Conservation (phyloP, 2,888 invertebrate species). For the Hypomecis atomaria region DNA sequence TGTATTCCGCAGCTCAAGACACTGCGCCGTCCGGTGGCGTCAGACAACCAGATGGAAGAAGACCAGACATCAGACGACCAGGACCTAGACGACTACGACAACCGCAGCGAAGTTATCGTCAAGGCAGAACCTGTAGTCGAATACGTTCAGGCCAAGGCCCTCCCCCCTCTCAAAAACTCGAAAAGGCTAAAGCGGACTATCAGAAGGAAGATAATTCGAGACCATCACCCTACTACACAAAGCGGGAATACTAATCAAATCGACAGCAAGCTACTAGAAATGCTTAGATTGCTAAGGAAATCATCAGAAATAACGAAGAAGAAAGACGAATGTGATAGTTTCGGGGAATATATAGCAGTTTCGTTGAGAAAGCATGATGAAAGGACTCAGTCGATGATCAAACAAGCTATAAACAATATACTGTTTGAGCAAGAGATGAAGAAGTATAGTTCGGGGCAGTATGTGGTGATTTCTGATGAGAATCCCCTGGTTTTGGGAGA, state of each 20-base stretch:
- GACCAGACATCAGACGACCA: constrained; percentile 28
- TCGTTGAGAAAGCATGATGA: constrained; percentile 76
- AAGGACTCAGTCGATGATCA: constrained; percentile 74
- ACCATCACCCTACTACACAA: constrained; percentile 34
- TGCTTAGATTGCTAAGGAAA: constrained; percentile 54
- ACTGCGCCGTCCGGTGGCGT: not conserved
- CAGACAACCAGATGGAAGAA: constrained; percentile 16
- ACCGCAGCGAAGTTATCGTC: constrained; percentile 50
- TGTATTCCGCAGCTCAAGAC: constrained; percentile 1
- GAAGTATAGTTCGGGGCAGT: constrained; percentile 62
- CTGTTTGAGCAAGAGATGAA: constrained; percentile 80
- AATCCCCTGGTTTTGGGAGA: constrained; percentile 66
- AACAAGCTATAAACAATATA: constrained; percentile 78
- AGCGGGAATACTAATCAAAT: constrained; percentile 42
- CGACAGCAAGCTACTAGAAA: constrained; percentile 57
- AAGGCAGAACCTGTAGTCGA: constrained; percentile 57
- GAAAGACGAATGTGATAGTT: constrained; percentile 77
- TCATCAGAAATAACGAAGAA: constrained; percentile 57
- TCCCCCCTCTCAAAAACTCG: constrained; percentile 22
- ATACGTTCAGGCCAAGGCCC: constrained; percentile 20
- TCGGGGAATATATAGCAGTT: constrained; percentile 76
- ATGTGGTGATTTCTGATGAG: constrained; percentile 62
- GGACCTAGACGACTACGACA: constrained; percentile 43
- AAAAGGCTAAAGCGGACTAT: constrained; percentile 28
- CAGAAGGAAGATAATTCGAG: constrained; percentile 34